Evolutionary conservation across 2,888 invertebrate genomes (phyloP).

Genomic region (Brachyptera putata): DNA sequence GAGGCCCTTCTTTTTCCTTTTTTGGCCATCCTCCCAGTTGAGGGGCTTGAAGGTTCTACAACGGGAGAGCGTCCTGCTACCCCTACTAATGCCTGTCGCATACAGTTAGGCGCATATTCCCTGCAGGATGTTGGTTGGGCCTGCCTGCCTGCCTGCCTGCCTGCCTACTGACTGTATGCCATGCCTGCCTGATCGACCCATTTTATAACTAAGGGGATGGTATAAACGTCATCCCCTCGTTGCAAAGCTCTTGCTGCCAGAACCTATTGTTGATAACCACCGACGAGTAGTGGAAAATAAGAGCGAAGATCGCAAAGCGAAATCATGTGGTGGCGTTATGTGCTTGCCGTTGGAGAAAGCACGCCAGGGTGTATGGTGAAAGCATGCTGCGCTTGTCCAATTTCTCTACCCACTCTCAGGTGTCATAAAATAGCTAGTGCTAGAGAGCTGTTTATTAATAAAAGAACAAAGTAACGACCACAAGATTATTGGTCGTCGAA

Average conservation of each 20-base stretch:
- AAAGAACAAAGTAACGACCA: no score
- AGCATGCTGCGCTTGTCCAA: no score
- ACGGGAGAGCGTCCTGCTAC: slow-evolving; percentile 15
- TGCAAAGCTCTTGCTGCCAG: neutral
- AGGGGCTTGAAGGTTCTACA: slow-evolving; percentile 2
- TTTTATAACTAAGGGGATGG: slow-evolving; percentile 27
- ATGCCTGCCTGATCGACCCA: slow-evolving; percentile 28
- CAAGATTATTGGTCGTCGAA: no score
- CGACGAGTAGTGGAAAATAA: no score
- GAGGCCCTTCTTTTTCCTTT: slow-evolving; percentile 18
- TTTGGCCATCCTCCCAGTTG: slow-evolving; percentile 28
- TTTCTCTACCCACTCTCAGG: no score
- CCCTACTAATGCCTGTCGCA: slow-evolving; percentile 23
- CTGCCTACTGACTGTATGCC: neutral
- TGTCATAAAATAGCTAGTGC: no score
- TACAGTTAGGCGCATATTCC: slow-evolving; percentile 26
- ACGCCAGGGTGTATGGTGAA: no score
- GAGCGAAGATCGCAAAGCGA: no score
- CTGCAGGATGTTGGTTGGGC: slow-evolving; percentile 21
- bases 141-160: slow-evolving; percentile 23
- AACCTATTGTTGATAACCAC: slow-evolving; percentile 10
- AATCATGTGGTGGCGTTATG: no score
- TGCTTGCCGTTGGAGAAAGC: no score
- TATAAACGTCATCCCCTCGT: slow-evolving; percentile 17
- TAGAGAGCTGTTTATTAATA: no score